Evolutionary conservation across 2,113 vertebrate genomes (phyloP), one percentile per base, ranked within the genome.

Genomic region (Poecilia latipinna): DNA sequence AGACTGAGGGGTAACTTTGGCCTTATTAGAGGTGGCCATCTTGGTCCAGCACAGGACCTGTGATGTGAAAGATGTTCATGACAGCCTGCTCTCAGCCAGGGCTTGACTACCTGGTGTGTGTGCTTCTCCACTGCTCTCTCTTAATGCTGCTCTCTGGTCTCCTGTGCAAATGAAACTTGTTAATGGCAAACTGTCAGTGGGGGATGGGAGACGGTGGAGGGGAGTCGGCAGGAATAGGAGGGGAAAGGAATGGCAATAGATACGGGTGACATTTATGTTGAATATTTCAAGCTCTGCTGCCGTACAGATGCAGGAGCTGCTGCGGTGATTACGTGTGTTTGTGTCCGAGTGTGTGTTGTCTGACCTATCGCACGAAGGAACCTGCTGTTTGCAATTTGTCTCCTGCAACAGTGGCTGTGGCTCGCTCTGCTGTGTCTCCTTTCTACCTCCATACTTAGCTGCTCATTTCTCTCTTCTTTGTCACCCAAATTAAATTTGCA

Each of bases 141-240:
- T 87, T 78, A 81, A 83, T 82, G 82, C 63, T 65, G 42, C 65
- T 72, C 68, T 66, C 60, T 69, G 72, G 84, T 85, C 67, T 77
- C 69, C 65, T 73, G 82, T 84, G 82, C 82, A 82, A 88, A 85
- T 87, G 63, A 83, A 86, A 89, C 78, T 91, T 86, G 89, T 91
- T 91, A 91, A 75, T 81, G 75, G 84, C 79, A 89, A 87, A 73
- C 86, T 91, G 88, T 84, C 84, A 74, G 78, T 64, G 77, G 57
- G 74, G 51, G 78, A 65, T 7, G 75, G 82, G 78, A 63, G 57
- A 75, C 63, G 61, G 70, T 39, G 75, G 54, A 60, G 13, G 54
- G 66, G 54, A 48, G 28, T 42, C 68, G 37, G 72, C 32, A 70
- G 76, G 70, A 62, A 26, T 37, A 37, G 51, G 42, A 68, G 64